These are phyloP conservation scores for Threskiornis aethiopicus DNA, from an alignment of 2,797 vertebrate genomes.

Conservation along the genomic window DNA sequence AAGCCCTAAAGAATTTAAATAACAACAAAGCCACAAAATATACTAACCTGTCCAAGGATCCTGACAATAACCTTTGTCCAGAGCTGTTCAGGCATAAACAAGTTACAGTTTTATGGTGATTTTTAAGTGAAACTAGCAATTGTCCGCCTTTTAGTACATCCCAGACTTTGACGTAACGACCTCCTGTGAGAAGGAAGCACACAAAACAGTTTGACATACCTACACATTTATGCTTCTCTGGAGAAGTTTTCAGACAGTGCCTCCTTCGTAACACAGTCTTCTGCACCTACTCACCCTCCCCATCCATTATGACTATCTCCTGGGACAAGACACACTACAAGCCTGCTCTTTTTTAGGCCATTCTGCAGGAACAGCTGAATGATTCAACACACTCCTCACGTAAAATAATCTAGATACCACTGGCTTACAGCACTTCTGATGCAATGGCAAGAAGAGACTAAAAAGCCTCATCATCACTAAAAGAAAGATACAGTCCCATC, in stretches of 20 bases:
- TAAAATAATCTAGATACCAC: background rate
- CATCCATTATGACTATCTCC: background rate
- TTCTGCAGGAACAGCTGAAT: background rate
- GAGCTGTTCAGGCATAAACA: slow-evolving; percentile 89
- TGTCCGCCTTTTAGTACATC: slow-evolving; percentile 94
- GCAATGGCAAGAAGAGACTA: background rate
- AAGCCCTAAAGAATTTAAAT: background rate
- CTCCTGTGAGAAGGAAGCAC: slow-evolving; percentile 77
- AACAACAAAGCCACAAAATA: background rate
- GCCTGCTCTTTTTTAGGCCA: background rate
- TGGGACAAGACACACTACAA: background rate
- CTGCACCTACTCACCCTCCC: background rate
- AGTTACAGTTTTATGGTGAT: slow-evolving; percentile 98
- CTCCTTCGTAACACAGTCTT: background rate
- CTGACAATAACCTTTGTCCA: slow-evolving; percentile 90
- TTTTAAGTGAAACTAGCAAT: slow-evolving; percentile 89
- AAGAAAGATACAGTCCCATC: background rate
- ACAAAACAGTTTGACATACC: background rate
- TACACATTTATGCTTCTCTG: background rate
- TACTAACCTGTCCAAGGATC: slow-evolving; percentile 91
- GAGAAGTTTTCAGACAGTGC: background rate
- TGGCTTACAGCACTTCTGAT: background rate
- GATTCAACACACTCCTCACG: background rate
- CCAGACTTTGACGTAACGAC: slow-evolving; percentile 95
- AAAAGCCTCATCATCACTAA: background rate